These are phyloP conservation scores for Hemicrepidius hirtus DNA, from an alignment of 2,888 invertebrate genomes.

Conservation along the genomic window DNA sequence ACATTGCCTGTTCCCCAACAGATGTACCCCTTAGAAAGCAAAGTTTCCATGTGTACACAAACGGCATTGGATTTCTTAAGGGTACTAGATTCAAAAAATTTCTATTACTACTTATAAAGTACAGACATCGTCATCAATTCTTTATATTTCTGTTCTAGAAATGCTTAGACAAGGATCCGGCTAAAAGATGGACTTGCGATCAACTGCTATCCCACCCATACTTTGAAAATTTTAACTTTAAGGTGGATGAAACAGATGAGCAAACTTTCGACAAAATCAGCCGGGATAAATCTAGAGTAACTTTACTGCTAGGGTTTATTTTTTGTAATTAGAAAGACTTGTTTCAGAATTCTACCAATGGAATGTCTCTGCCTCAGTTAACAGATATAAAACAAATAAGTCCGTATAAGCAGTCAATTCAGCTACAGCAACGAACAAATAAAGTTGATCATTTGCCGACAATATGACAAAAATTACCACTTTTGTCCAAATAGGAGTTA, in stretches of 20 bases:
- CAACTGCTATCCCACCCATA: constrained; percentile 92
- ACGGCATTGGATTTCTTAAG: constrained; percentile 89
- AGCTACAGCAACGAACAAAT: constrained; percentile 60
- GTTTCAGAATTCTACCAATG: constrained; percentile 73
- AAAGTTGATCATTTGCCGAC: constrained; percentile 83
- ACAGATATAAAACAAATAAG: constrained; percentile 73
- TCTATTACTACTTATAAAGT: neutral
- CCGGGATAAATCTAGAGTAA: constrained; percentile 79
- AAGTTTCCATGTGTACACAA: constrained; percentile 85
- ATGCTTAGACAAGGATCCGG: constrained; percentile 97
- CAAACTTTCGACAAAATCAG: constrained; percentile 78
- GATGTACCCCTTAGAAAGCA: constrained; percentile 88
- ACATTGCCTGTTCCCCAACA: constrained; percentile 93
- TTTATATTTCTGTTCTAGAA: constrained; percentile 76
- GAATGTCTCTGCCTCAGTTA: constrained; percentile 81
- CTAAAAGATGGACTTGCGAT: constrained; percentile 92
- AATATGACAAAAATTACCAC: constrained; percentile 77
- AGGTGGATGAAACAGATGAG: constrained; percentile 80
- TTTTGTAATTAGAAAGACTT: constrained; percentile 9
- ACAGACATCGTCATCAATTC: neutral
- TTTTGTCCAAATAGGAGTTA: constrained; percentile 47
- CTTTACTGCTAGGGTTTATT: constrained; percentile 1
- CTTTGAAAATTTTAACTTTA: constrained; percentile 91
- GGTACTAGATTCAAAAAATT: constrained; percentile 71
- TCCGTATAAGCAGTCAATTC: constrained; percentile 70